Conservation (phyloP, 2,888 invertebrate species). For the Chirona hameri region DNA sequence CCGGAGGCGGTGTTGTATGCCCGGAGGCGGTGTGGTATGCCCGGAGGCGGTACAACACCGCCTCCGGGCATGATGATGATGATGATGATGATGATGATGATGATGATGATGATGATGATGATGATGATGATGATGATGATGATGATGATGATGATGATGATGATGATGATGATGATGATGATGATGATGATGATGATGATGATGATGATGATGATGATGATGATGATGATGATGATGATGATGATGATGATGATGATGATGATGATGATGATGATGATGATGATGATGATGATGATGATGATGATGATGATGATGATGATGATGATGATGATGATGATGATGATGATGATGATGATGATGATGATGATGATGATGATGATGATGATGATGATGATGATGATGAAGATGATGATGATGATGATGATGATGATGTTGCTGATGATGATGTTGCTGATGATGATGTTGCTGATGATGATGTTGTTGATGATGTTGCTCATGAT, state of each 20-base stretch:
- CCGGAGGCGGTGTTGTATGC: no score
- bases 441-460: no score
- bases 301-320: no score
- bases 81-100: no score
- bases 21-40: no score
- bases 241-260: conserved; percentile 22
- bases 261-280: conserved; percentile 22
- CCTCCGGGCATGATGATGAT: no score
- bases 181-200: conserved; percentile 22
- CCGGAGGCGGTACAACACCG: no score
- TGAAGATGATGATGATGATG: conserved; percentile 9
- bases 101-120: no score
- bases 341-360: conserved; percentile 22
- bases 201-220: conserved; percentile 22
- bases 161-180: conserved; percentile 22
- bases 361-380: conserved; percentile 22
- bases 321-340: conserved; percentile 22
- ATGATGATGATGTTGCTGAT: no score
- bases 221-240: conserved; percentile 22
- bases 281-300: no score
- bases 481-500: no score
- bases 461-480: no score
- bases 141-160: conserved; percentile 22
- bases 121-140: conserved; percentile 22
- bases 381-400: conserved; percentile 22